phyloP scores from a whole-genome alignment of 2,113 vertebrate genomes.

The Lepisosteus osseus region DNA sequence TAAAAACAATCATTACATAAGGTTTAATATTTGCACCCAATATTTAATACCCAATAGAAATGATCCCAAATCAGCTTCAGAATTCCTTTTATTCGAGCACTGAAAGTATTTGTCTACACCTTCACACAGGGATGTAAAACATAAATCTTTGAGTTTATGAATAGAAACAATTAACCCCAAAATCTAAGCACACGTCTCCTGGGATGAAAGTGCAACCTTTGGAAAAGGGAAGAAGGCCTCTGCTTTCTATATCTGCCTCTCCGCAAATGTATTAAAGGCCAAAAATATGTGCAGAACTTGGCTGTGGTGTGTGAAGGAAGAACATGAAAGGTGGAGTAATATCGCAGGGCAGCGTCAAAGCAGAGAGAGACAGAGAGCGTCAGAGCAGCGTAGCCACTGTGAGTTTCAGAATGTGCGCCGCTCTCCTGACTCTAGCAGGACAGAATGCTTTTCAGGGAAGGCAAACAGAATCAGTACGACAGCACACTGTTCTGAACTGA shows the following conservation, averaged over 20 bases:
- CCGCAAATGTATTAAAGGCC: neutral
- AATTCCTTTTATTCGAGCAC: too few species aligned
- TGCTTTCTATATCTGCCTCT: constrained; percentile 10
- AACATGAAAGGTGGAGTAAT: constrained; percentile 60
- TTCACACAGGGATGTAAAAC: too few species aligned
- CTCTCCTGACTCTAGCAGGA: neutral
- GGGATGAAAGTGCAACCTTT: too few species aligned
- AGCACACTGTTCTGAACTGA: constrained; percentile 4
- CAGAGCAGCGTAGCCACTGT: too few species aligned
- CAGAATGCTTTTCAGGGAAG: neutral
- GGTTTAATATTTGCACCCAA: too few species aligned
- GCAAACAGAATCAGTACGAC: neutral
- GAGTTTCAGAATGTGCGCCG: neutral
- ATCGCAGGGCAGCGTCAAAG: constrained; percentile 42
- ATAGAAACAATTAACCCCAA: too few species aligned
- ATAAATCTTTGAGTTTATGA: too few species aligned
- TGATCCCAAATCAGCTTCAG: too few species aligned
- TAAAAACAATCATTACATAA: too few species aligned
- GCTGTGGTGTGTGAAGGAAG: constrained; percentile 51
- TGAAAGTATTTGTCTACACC: too few species aligned
- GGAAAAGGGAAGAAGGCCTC: neutral
- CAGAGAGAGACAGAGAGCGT: constrained; percentile 27
- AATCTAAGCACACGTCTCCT: too few species aligned
- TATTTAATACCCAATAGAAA: too few species aligned
- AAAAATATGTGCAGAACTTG: constrained; percentile 53